Base-by-base conservation (phyloP, 2,113 vertebrate genomes). In the Galbula dea region DNA sequence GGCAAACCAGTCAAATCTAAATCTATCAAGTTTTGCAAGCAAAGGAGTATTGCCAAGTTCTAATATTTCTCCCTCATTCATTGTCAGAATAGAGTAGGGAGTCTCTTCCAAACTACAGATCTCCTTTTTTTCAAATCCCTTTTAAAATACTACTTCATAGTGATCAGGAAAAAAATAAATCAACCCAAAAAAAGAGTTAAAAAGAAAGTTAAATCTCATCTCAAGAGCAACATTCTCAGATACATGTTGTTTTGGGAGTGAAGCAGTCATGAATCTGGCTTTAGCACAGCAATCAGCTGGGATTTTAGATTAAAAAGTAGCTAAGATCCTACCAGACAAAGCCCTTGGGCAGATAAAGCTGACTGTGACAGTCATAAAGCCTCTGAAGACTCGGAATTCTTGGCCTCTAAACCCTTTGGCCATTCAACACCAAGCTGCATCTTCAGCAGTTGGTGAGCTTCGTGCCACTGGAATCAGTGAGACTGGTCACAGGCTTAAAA, bases 1-100 rank as follows among this genome's bases (percentile, higher is more conserved):
- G 85, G 80, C 81, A 93, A 95, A 92, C 68, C 57, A 95, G 94
- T 94, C 89, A 94, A 80, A 94, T 95, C 84, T 90, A 85, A 96
- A 93, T 89, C 81, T 92, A 71, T 89, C 84, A 74, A 81, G 83
- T 88, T 94, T 94, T 95, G 96, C 87, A 89, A 92, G 94, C 59
- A 89, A 91, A 95, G 87, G 63, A 96, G 61, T 89, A 91, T 41
- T 91, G 91, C 94, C 94, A 94, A 93, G 55, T 83, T 85, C 75
- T 94, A 94, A 93, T 81, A 91, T 96, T 94, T 89, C 87, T 95
- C 52, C 59, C 58, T 32, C 30, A 77, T 93, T 91, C 59, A 68
- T 26, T 67, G 72, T 83, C 52, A 71, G 65, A 94, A 88, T 45
- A 8, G 57, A 43, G 30, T n/a, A 82, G 7, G 20, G 74, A 89